Evolutionary conservation across 2,113 vertebrate genomes (phyloP).

Genomic region (Pomatostomus ruficeps): DNA sequence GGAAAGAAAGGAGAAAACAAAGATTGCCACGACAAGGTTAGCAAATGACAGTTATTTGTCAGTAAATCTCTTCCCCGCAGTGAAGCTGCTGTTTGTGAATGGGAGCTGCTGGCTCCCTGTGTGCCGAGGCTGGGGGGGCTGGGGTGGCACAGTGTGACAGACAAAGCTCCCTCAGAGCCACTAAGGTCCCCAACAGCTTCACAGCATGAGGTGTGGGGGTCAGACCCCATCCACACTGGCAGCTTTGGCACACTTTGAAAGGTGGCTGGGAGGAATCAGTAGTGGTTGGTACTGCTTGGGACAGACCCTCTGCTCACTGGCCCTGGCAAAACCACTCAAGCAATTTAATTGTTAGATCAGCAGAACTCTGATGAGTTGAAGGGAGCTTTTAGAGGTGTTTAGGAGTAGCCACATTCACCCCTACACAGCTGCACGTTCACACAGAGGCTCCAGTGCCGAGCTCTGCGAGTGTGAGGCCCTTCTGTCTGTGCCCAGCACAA

Average conservation of each 20-base stretch:
- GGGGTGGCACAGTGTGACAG: rapidly evolving
- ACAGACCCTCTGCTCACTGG: neutral
- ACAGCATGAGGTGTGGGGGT: rapidly evolving
- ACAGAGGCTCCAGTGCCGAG: neutral
- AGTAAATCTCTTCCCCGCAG: neutral
- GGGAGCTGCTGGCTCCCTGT: neutral
- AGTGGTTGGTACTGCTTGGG: neutral
- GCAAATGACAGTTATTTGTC: conserved; percentile 53
- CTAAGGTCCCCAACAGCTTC: rapidly evolving
- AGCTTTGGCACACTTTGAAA: neutral
- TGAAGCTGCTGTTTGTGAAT: neutral
- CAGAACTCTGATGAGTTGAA: neutral
- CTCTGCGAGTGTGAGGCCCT: neutral
- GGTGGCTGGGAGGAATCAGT: neutral
- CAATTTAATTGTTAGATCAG: neutral
- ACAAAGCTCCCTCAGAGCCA: rapidly evolving
- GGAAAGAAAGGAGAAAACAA: neutral
- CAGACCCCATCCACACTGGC: rapidly evolving
- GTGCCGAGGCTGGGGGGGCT: neutral
- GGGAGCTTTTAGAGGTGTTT: too few relatives aligned
- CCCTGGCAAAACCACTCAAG: neutral
- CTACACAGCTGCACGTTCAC: neutral
- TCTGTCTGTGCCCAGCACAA: neutral
- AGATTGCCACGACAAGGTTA: conserved; percentile 40
- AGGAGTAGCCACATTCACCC: neutral